Evolutionary conservation across 2,113 vertebrate species (phyloP), one percentile per base, ranked within the genome.

Genomic region (Channa maculata): DNA sequence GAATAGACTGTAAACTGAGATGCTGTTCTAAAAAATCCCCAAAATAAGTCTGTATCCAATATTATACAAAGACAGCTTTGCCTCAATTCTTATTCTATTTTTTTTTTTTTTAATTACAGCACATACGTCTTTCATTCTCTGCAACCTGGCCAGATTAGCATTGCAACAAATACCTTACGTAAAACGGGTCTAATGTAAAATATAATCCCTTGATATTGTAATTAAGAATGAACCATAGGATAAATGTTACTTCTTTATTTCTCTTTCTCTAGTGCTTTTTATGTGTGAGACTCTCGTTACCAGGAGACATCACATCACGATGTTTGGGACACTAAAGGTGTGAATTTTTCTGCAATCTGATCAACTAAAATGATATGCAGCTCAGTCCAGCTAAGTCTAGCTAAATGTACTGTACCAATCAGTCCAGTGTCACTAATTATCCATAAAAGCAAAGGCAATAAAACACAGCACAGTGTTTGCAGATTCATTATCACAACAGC

Each of bases 281-380:
- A 80, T 85, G 44, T 69, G 36, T 81, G 67, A 52, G 66, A 70
- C 62, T 73, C 50, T 57, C 12, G 70, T 70, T 70, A 81, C 77
- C 72, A 75, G 49, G 13, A 75, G 65, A 48, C 66, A 82, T 86
- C 73, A 24, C 74, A 73, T 86, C 82, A 88, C 48, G 65, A 63
- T 80, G 84, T 86, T 79, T 77, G 69, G 70, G 64, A 81, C 71
- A 80, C 14, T 82, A 74, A 78, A 88, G 75, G 73, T 66, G 49
- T 65, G 68, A 85, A 79, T 71, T 63, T 79, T 79, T 70, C 64
- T 88, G 75, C 67, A 79, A 45, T 52, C 54, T 77, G 75, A 77
- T 57, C 80, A 75, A 79, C 71, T 71, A 68, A 66, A 80, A 72
- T 39, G 59, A 44, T 48, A 33, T 39, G 38, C 39, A 45, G 24